phyloP scores from a whole-genome alignment of 1,140 invertebrate species.

The Hydropsyche tenuis region DNA sequence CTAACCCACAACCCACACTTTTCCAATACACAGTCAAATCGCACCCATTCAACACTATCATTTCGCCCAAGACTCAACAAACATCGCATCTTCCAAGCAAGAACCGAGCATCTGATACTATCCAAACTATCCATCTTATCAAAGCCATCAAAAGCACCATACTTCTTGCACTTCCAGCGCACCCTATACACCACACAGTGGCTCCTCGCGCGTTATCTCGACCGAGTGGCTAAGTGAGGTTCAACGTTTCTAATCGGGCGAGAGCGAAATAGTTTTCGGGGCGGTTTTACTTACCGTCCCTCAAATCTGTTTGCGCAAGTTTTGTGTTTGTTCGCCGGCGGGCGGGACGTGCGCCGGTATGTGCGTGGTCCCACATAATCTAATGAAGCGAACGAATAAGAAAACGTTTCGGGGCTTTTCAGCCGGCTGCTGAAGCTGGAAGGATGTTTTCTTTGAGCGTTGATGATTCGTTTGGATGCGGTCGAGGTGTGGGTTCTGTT shows the following conservation, averaged over 20 bases:
- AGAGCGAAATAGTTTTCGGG: slow-evolving; percentile 47
- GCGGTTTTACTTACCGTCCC: neutral
- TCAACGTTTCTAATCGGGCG: slow-evolving; percentile 50
- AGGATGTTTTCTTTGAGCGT: neutral
- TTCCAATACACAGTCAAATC: no score
- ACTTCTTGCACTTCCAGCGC: no score
- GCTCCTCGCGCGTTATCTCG: slow-evolving; percentile 42
- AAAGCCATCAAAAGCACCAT: no score
- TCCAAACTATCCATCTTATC: no score
- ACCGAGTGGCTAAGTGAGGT: slow-evolving; percentile 47
- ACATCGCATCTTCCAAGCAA: no score
- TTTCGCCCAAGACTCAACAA: no score
- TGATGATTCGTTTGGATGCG: no score
- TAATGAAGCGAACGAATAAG: slow-evolving; percentile 47
- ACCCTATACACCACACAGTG: no score
- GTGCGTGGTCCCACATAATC: slow-evolving; percentile 48
- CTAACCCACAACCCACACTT: no score
- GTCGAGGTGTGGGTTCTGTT: no score
- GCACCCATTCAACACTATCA: no score
- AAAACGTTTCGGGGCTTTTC: slow-evolving; percentile 28
- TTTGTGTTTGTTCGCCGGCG: slow-evolving; percentile 41
- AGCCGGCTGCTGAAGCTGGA: neutral
- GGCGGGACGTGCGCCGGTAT: slow-evolving; percentile 36
- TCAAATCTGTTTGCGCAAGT: slow-evolving; percentile 49
- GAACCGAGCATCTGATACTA: no score